Base-by-base conservation (phyloP, 92 coral and sea anemone species). In the Siderastrea radians region DNA sequence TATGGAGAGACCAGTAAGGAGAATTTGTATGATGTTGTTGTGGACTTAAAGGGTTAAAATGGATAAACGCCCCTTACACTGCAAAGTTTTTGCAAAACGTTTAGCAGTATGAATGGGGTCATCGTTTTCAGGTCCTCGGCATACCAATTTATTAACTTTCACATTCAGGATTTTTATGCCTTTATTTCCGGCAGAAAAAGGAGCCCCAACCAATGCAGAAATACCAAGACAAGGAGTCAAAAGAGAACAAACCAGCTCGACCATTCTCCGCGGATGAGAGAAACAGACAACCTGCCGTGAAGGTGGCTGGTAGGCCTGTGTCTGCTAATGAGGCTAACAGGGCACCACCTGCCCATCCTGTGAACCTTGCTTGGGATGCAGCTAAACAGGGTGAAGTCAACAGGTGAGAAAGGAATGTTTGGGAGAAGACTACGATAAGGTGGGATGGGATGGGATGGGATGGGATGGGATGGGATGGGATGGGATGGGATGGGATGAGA, bases 341-440 rank as follows among this genome's bases (percentile, higher is more conserved):
- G 66, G 89, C 72, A 51, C 93, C 95, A 44, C 82, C 90, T 19
- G 89, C 80, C 47, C 89, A 90, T 4, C 93, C 89, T 49, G 90
- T 75, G 68, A 91, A 81, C 70, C 92, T 98, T 19, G 99, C 99
- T 13, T 91, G 95, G 96, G 95, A 98, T 80, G 99, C 99, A 7
- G 99, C 94, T 8, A 92, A 87, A 87, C 99, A 98, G 69, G 98
- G 98, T 17, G 90, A 96, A 79, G 93, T 84, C 9, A 93, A 95
- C 65, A 96, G 98, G 99, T 95, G 58, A 62, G 82, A 5, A 26
- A 26, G 38, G 38, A 26, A 26, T 26, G 38, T 26, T 26, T 26
- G 38, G 38, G 38, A 26, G 38, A 26, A 26, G 38, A 0, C 38
- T 26, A 26, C 0, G 38, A 26, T 26, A 26, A 26, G 38, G 38